Base-by-base conservation (phyloP, 2,888 invertebrate genomes). In the Limnephilus marmoratus region DNA sequence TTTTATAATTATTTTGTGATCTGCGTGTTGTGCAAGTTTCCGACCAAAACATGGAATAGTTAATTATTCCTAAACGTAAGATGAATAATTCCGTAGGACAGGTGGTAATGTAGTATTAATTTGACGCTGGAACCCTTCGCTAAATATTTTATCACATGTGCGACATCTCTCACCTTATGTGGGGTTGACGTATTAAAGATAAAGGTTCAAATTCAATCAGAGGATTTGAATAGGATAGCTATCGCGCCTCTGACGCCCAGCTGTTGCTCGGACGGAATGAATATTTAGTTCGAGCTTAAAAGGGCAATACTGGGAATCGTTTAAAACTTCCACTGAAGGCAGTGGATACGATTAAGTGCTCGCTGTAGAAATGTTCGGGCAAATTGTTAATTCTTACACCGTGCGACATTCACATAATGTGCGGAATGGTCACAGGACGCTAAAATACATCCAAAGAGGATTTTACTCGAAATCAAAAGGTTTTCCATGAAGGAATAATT, bases 281-380 rank as follows among this genome's bases (percentile, higher is more conserved):
- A 93, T 91, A 91, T 93, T 93, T 91, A 93, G 93, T 83, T 68
- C 34, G 85, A 87, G 89, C 85, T 90, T 80, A 91, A 93, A 91
- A 91, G 91, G 91, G 88, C 91, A 88, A 90, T 90, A 90, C 81
- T 80, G 81, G 37, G 49, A 86, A 88, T 88, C 91, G 87, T 90
- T 92, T 93, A 85, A 91, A 93, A 91, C 88, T 89, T 91, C 83
- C 81, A 89, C 68, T 83, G 81, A 91, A 93, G 91, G 93, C 82
- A 87, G 83, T 91, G 92, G 92, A 92, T 90, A 93, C 90, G 90
- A 93, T 91, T 93, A 90, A 91, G 90, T 93, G 90, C 93, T 93
- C 90, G 91, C 90, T 37, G 90, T 82, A 31, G n/a, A 86, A 68
- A 81, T 53, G 37, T 68, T 45, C 45, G 12, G 13, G 85, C 53